Evolutionary conservation across 2,888 invertebrate species (phyloP).

Genomic region (Thereva nobilitata): DNA sequence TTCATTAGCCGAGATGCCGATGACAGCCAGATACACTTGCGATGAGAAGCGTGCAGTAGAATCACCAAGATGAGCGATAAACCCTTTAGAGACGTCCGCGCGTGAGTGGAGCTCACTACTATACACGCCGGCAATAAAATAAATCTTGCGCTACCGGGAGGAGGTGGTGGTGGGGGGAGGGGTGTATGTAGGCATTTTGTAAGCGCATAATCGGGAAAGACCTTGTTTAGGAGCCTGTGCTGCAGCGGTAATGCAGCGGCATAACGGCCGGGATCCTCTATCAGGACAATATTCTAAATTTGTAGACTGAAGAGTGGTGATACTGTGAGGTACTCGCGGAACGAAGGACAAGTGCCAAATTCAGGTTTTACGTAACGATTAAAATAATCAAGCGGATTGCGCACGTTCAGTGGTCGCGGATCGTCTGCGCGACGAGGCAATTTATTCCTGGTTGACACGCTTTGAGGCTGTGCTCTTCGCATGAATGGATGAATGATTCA

Average conservation of each 20-base stretch:
- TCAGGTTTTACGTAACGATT: neutral
- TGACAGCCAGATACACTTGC: slow-evolving; percentile 33
- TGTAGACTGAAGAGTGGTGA: neutral
- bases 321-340: neutral
- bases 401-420: too few relatives aligned
- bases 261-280: neutral
- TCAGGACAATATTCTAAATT: slow-evolving; percentile 15
- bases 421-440: too few relatives aligned
- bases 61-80: slow-evolving; percentile 27
- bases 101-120: neutral
- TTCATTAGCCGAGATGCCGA: slow-evolving; percentile 27
- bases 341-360: slow-evolving; percentile 14
- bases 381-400: too few relatives aligned
- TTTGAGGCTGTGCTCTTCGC: too few relatives aligned
- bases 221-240: slow-evolving; percentile 12
- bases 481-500: too few relatives aligned
- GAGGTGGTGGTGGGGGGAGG: neutral
- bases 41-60: slow-evolving; percentile 16
- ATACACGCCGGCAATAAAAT: slow-evolving; percentile 14
- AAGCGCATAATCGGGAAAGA: slow-evolving; percentile 23
- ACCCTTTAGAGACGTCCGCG: slow-evolving; percentile 18
- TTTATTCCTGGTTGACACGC: too few relatives aligned
- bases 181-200: too few relatives aligned
- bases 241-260: slow-evolving; percentile 14
- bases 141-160: slow-evolving; percentile 20